Conservation (phyloP, 2,888 invertebrate genomes). For the Anarsia innoxiella region DNA sequence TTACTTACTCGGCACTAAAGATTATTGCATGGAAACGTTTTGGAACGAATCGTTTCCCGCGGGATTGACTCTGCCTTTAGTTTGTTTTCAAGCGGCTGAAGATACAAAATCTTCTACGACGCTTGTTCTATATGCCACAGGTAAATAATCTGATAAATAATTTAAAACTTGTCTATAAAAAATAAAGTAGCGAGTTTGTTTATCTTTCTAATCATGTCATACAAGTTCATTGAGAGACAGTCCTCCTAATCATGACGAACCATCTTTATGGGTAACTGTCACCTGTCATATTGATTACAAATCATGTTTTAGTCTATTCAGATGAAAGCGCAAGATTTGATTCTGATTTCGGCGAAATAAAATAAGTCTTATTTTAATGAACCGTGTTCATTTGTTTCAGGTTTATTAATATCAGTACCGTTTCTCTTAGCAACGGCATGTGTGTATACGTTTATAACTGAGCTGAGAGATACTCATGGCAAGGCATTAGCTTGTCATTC, state of each 20-base stretch:
- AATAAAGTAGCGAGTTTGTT: no score
- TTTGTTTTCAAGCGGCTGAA: constrained; percentile 62
- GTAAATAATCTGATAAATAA: constrained; percentile 31
- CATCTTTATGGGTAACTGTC: no score
- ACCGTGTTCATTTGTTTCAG: constrained; percentile 33
- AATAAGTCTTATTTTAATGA: not conserved
- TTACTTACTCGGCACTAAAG: constrained; percentile 61
- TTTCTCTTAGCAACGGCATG: constrained; percentile 67
- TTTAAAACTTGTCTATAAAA: no score
- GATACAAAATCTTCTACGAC: constrained; percentile 49
- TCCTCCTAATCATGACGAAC: no score
- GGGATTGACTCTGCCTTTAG: constrained; percentile 67
- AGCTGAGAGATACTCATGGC: constrained; percentile 72
- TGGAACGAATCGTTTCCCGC: constrained; percentile 58
- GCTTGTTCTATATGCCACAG: constrained; percentile 57
- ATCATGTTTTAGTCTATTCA: no score
- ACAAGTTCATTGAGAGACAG: not conserved
- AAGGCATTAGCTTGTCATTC: constrained; percentile 74
- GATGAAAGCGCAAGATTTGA: no score
- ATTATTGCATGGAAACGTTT: constrained; percentile 78
- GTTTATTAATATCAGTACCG: constrained; percentile 68
- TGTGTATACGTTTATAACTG: constrained; percentile 65
- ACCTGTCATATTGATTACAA: no score
- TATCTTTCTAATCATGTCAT: not conserved
- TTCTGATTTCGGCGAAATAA: no score